Conservation (phyloP, 2,888 invertebrate species). For the Lithosia quadra region DNA sequence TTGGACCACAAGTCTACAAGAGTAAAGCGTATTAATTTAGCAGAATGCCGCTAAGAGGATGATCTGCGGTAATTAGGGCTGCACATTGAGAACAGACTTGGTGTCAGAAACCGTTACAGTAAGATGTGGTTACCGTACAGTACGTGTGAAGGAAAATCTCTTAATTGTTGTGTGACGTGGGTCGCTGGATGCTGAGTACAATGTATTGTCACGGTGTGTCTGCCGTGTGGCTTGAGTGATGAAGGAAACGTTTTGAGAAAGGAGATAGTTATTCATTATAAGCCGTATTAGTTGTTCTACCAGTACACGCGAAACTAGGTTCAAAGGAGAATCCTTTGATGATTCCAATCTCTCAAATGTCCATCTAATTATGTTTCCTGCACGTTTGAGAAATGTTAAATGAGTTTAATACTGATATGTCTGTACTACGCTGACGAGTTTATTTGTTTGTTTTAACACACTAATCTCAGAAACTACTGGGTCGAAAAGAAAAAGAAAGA, state of each 20-base stretch:
- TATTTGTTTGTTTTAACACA: too few species aligned
- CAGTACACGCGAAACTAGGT: too few species aligned
- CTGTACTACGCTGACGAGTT: too few species aligned
- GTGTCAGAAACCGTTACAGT: slow-evolving; percentile 54
- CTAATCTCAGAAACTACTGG: too few species aligned
- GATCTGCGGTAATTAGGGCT: slow-evolving; percentile 72
- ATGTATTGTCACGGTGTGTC: background rate
- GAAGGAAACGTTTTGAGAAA: background rate
- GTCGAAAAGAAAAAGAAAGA: too few species aligned
- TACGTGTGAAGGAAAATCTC: background rate
- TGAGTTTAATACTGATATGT: too few species aligned
- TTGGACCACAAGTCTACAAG: slow-evolving; percentile 37
- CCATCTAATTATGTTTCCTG: too few species aligned
- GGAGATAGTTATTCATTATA: background rate
- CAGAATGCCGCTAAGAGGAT: slow-evolving; percentile 69
- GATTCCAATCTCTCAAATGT: too few species aligned
- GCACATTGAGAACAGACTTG: slow-evolving; percentile 67
- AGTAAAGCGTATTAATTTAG: slow-evolving; percentile 68
- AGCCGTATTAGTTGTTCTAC: too few species aligned
- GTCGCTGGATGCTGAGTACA: slow-evolving; percentile 11
- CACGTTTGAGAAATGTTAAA: too few species aligned
- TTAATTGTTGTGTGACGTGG: slow-evolving; percentile 16
- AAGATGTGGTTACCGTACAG: slow-evolving; percentile 33
- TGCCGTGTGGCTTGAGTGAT: background rate
- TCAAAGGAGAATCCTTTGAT: too few species aligned